Base-by-base conservation (phyloP, 2,888 invertebrate genomes). In the Salpingus planirostris region DNA sequence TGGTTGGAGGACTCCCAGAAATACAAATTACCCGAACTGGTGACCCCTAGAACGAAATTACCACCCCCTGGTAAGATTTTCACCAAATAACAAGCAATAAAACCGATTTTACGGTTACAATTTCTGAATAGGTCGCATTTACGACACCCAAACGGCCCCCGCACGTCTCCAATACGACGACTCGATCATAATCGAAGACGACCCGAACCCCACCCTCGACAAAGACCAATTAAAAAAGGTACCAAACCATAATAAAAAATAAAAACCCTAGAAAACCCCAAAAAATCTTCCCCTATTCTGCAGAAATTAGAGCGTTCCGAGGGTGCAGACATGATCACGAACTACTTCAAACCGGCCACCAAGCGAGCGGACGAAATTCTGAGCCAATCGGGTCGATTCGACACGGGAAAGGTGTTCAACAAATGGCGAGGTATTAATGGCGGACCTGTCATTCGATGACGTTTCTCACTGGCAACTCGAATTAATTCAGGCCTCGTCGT, bases 1-100 rank as follows among this genome's bases (percentile, higher is more conserved):
- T 88, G 85, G 85, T 77, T 80, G 52, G 86, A 86, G 36, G 84
- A 86, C 34, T 64, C 71, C 2, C 75, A 78, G 49, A 68, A 69
- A 30, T 87, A 82, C 78, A 70, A 71, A 50, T 55, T 88, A 31
- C 87, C 87, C 0, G 80, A 81, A 38, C 54, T 82, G 29, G 59
- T 70, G 3, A 66, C 78, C 23, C 70, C 73, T 15, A 69, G 76
- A 38, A 78, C 80, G 1, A 78, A 78, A 53, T 63, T 87, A 29
- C 86, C 86, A 3, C 76, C 78, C 11, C 73, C 79, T 42, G 71
- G 72, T 70, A 57, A 54, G 43, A 37, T 21, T 18, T 18, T 18
- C 3, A 3, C 8, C 26, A 14, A 4, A 13, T 26, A 4, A 8
- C 13, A 13, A n/a, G n/a, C n/a, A n/a, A n/a, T n/a, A n/a, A n/a